Base-by-base conservation (phyloP, 2,113 vertebrate species). In the Mesocricetus auratus region DNA sequence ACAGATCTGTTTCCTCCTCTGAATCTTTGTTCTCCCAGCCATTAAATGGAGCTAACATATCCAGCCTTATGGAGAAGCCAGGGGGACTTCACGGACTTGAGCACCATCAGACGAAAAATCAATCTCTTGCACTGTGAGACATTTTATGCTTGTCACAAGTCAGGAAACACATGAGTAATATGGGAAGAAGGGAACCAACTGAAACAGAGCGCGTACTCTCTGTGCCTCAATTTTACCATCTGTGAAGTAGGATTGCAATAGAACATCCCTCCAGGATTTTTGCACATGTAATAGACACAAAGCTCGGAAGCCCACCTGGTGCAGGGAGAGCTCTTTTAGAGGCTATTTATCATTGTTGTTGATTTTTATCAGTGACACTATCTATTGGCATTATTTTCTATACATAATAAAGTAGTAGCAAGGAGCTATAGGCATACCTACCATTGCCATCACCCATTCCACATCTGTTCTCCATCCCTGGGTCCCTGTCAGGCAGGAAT, bases 191-290 rank as follows among this genome's bases (percentile, higher is more conserved):
- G 50, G 95, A 90, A 19, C 39, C 73, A 53, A 82, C 33, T 3
- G 31, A 79, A 3, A 69, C 12, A 0, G 47, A 86, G 36, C 1
- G 12, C 19, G 53, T 58, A 86, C 17, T 74, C 26, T 88, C 26
- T 36, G 24, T 56, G 60, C 29, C 94, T 95, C 85, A n/a, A 2
- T 71, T 85, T 85, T 92, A 74, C 85, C 58, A 66, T 88, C 88
- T 95, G 81, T 17, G 64, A 86, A 93, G 3, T 94, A 73, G 86
- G 47, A 19, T 16, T 86, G 75, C 50, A n/a, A 50, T 6, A 89
- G 50, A 29, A 36, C 15, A 33, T 77, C 53, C 31, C 19, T 19
- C 36, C n/a, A 66, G 36, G 29, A 45, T 8, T 62, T 6, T 47
- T 66, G 45, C n/a, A 22, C 88, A 73, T 31, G 11, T 39, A 21